Evolutionary conservation across 2,797 vertebrate genomes (phyloP).

Genomic region (Tenualosa ilisha): DNA sequence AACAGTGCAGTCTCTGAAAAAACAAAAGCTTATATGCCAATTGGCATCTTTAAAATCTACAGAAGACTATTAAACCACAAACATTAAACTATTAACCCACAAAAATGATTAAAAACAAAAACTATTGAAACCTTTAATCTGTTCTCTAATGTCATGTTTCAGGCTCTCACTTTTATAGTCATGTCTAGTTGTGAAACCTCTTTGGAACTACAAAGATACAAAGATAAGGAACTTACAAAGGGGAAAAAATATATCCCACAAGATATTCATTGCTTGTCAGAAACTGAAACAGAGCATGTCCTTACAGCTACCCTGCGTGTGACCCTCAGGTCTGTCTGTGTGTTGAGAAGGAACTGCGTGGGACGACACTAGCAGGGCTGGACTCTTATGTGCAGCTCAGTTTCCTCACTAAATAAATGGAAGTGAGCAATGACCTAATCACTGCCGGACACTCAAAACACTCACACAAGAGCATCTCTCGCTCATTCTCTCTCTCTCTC

Average conservation of each 20-base stretch:
- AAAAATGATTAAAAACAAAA: background rate
- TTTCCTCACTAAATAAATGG: slow-evolving; percentile 59
- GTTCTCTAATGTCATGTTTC: background rate
- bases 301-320: background rate
- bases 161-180: background rate
- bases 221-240: background rate
- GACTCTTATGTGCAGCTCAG: slow-evolving; percentile 42
- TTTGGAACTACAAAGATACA: background rate
- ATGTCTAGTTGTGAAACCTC: background rate
- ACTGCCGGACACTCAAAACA: slow-evolving; percentile 61
- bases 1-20: background rate
- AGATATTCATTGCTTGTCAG: background rate
- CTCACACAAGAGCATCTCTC: slow-evolving; percentile 46
- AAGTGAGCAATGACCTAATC: slow-evolving; percentile 48
- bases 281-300: background rate
- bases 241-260: background rate
- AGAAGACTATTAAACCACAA: background rate
- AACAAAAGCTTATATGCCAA: background rate
- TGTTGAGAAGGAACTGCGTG: background rate
- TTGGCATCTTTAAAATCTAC: background rate
- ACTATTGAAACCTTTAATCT: background rate
- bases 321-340: background rate
- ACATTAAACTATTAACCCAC: background rate
- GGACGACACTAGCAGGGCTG: background rate
- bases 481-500: slow-evolving; percentile 1